Percentiles rank a stretch among this genome's conserved stretches.
These are phyloP conservation scores for Syngnathus typhle DNA, from an alignment of 2,113 vertebrate species.

Conservation along the genomic window DNA sequence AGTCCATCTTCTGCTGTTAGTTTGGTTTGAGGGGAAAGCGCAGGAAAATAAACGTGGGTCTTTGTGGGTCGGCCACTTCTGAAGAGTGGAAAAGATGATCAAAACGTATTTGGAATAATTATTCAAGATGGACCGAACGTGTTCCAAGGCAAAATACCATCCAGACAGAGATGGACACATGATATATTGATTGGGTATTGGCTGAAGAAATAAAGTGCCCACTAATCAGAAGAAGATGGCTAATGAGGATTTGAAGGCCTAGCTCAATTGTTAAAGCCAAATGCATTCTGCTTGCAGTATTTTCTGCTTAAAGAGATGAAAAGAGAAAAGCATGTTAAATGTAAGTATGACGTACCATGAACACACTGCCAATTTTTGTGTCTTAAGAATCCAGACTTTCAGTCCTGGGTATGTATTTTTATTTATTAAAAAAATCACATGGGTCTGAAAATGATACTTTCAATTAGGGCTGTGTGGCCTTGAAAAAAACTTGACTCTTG, in stretches of 20 bases:
- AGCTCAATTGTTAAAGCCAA: constrained; percentile 40
- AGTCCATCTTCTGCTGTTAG: constrained; percentile 53
- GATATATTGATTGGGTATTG: constrained; percentile 50
- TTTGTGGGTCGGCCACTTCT: constrained; percentile 42
- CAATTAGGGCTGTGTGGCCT: neutral
- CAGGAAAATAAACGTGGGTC: constrained; percentile 55
- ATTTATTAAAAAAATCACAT: no score
- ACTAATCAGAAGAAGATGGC: constrained; percentile 41
- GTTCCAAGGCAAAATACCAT: constrained; percentile 31
- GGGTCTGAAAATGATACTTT: neutral
- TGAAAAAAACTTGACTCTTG: neutral
- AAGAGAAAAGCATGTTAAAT: no score
- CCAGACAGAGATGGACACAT: constrained; percentile 41
- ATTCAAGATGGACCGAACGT: constrained; percentile 57
- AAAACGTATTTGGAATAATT: constrained; percentile 57
- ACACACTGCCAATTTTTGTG: neutral
- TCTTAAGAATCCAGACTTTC: no score
- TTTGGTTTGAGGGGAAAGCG: constrained; percentile 49
- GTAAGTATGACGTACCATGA: neutral
- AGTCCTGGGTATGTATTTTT: no score
- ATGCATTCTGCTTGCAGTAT: constrained; percentile 19
- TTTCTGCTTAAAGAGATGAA: constrained; percentile 6
- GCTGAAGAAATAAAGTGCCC: constrained; percentile 30
- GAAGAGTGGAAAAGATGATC: constrained; percentile 60
- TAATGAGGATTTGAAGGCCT: constrained; percentile 31